A percentile compares a stretch with the other conserved stretches of the same genome.
Evolutionary conservation across 2,113 vertebrate species (phyloP).

Genomic region (Lutjanus erythropterus): DNA sequence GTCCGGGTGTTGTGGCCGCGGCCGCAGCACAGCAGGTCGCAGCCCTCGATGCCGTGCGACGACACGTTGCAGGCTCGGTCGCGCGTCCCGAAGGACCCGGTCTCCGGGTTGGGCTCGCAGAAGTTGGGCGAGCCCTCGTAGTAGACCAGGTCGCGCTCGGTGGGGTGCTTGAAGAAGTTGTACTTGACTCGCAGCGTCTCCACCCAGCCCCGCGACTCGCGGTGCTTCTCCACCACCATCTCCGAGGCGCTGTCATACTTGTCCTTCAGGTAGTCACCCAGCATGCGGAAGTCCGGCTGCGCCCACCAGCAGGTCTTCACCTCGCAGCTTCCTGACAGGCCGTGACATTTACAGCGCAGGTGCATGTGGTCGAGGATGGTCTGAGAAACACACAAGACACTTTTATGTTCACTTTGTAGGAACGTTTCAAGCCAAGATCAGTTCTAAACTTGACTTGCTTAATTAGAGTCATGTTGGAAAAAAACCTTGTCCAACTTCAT

Average conservation of each 20-base stretch:
- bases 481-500: neutral
- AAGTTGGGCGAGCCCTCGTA: slow-evolving; percentile 99
- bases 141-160: slow-evolving; percentile 96
- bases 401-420: neutral
- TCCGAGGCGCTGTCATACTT: slow-evolving; percentile 99
- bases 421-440: neutral
- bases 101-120: slow-evolving; percentile 97
- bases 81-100: slow-evolving; percentile 95
- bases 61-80: slow-evolving; percentile 97
- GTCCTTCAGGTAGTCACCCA: slow-evolving; percentile 98
- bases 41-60: slow-evolving; percentile 97
- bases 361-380: slow-evolving; percentile 99
- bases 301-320: slow-evolving; percentile 99
- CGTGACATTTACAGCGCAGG: slow-evolving; percentile 97
- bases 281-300: slow-evolving; percentile 95
- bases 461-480: too few species aligned
- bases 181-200: slow-evolving; percentile 98
- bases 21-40: slow-evolving; percentile 97
- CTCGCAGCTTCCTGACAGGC: slow-evolving; percentile 97
- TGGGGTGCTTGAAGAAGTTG: slow-evolving; percentile 96
- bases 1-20: slow-evolving; percentile 98
- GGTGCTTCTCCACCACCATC: slow-evolving; percentile 99
- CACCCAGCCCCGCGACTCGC: slow-evolving; percentile 97
- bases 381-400: slow-evolving; percentile 73
- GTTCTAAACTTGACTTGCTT: neutral